Evolutionary conservation across 1,140 invertebrate species (phyloP).

Genomic region (Periplaneta americana): DNA sequence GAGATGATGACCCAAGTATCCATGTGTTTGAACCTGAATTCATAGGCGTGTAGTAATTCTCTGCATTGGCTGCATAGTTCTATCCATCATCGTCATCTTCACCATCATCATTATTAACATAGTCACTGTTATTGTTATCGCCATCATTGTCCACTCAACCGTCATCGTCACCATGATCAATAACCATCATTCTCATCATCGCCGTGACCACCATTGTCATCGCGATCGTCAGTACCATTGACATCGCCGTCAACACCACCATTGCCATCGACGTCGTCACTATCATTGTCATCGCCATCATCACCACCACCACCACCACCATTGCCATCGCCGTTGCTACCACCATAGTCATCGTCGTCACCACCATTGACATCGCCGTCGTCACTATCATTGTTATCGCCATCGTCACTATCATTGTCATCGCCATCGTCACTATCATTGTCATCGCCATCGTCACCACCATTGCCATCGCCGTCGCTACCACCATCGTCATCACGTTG

Average conservation of each 20-base stretch:
- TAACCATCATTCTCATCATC: neutral
- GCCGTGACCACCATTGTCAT: neutral
- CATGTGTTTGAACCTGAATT: no score
- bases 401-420: slow-evolving; percentile 12
- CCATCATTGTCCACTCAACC: no score
- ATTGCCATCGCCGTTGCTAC: slow-evolving; percentile 8
- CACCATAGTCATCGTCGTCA: slow-evolving; percentile 11
- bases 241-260: slow-evolving; percentile 2
- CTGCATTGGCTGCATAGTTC: neutral
- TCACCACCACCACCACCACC: slow-evolving; percentile 7
- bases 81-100: slow-evolving; percentile 14
- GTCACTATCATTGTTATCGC: slow-evolving; percentile 8
- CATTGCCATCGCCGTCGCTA: no score
- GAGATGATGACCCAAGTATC: no score
- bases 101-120: slow-evolving; percentile 15
- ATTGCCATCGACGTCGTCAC: neutral
- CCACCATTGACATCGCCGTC: slow-evolving; percentile 4
- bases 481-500: no score
- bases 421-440: slow-evolving; percentile 5
- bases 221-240: slow-evolving; percentile 1
- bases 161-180: no score
- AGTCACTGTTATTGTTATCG: slow-evolving; percentile 1
- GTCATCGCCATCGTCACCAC: neutral
- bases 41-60: no score
- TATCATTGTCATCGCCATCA: slow-evolving; percentile 1